These are phyloP conservation scores for Strix uralensis DNA, from an alignment of 2,113 vertebrate species.

Conservation along the genomic window DNA sequence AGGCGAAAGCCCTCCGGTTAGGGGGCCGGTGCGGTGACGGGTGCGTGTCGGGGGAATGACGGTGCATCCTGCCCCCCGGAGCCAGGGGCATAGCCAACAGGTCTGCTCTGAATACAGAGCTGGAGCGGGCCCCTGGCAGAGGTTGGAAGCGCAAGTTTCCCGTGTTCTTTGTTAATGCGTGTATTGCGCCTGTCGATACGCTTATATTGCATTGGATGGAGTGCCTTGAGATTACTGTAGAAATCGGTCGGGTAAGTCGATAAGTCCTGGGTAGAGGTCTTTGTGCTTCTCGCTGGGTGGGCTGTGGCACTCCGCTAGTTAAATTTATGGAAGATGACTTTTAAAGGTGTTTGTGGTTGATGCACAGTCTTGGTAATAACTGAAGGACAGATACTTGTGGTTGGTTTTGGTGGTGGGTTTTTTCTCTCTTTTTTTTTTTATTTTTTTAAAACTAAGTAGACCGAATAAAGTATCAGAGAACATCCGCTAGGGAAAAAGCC, in stretches of 20 bases:
- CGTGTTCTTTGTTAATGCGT: background rate
- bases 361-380: background rate
- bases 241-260: background rate
- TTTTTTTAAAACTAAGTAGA: background rate
- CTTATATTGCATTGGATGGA: background rate
- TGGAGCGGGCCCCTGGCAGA: background rate
- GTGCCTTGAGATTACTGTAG: background rate
- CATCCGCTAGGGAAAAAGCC: background rate
- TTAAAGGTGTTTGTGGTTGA: background rate
- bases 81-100: slow-evolving; percentile 21
- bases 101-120: background rate
- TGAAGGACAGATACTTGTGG: background rate
- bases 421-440: background rate
- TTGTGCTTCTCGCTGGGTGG: background rate
- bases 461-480: background rate
- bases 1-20: background rate
- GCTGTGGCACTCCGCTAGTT: background rate
- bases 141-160: background rate
- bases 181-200: background rate
- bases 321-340: background rate
- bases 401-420: background rate
- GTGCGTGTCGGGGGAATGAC: slow-evolving; percentile 3
- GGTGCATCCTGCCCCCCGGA: slow-evolving; percentile 34
- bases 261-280: background rate
- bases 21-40: background rate